Percentiles rank a stretch among this genome's conserved stretches.
Conservation (phyloP, 2,888 invertebrate genomes). For the Amphipyra tragopoginis region DNA sequence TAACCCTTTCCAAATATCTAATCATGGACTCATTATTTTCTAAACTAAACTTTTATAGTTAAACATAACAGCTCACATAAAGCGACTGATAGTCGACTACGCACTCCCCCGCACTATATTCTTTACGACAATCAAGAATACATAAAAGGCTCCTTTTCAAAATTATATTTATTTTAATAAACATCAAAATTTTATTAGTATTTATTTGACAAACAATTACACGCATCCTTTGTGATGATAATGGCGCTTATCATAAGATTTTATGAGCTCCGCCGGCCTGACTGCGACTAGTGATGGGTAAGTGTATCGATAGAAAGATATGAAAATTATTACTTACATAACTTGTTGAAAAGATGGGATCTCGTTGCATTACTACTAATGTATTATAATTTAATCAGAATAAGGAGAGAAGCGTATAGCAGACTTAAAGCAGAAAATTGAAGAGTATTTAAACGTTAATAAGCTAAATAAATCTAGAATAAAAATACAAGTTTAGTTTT, state of each 20-base stretch:
- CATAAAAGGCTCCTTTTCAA: slow-evolving; percentile 75
- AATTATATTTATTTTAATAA: slow-evolving; percentile 85
- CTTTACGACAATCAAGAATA: slow-evolving; percentile 73
- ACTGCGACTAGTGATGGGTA: slow-evolving; percentile 65
- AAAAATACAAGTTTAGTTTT: too few species aligned
- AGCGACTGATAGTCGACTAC: slow-evolving; percentile 38
- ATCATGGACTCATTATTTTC: slow-evolving; percentile 12
- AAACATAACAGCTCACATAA: slow-evolving; percentile 48
- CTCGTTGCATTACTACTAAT: neutral
- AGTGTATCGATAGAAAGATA: slow-evolving; percentile 23
- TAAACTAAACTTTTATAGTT: slow-evolving; percentile 37
- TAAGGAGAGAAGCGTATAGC: too few species aligned
- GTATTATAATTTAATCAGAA: neutral
- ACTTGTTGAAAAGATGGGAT: too few species aligned
- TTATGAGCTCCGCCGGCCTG: slow-evolving; percentile 77
- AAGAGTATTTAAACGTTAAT: neutral
- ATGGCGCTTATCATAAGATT: slow-evolving; percentile 86
- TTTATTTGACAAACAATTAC: slow-evolving; percentile 90
- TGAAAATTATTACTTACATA: too few species aligned
- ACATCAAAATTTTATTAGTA: slow-evolving; percentile 87
- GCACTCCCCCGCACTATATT: slow-evolving; percentile 64
- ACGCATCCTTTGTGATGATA: slow-evolving; percentile 88
- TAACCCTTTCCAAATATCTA: slow-evolving; percentile 6
- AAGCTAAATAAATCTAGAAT: too few species aligned
- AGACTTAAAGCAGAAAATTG: neutral